Evolutionary conservation across 2,888 invertebrate genomes (phyloP).

Genomic region (Drosophila mimica): DNA sequence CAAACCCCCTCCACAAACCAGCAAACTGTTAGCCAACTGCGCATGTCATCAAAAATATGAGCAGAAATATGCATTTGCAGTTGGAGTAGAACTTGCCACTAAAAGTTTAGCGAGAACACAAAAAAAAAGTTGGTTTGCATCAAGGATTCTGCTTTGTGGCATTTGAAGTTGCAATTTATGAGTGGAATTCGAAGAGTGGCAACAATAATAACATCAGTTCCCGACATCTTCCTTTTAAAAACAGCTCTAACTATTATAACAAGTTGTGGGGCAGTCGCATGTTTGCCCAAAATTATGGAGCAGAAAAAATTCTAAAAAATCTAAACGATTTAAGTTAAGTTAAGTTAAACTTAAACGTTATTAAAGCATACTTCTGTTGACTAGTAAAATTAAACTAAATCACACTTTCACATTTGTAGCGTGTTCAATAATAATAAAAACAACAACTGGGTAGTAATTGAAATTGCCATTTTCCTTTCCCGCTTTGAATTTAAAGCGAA

Average conservation of each 20-base stretch:
- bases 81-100: slow-evolving; percentile 41
- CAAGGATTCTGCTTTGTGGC: slow-evolving; percentile 45
- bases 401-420: background rate
- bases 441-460: background rate
- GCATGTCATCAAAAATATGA: slow-evolving; percentile 73
- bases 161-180: slow-evolving; percentile 59
- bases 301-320: no score
- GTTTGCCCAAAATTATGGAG: background rate
- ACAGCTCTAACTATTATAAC: slow-evolving; percentile 3
- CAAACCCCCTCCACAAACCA: background rate
- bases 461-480: background rate
- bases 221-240: background rate
- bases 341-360: background rate
- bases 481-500: background rate
- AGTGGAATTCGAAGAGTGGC: slow-evolving; percentile 32
- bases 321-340: background rate
- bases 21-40: slow-evolving; percentile 21
- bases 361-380: background rate
- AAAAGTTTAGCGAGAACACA: slow-evolving; percentile 29
- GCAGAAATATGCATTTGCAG: slow-evolving; percentile 54
- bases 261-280: background rate
- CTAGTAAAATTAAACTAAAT: background rate
- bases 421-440: background rate
- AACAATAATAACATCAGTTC: slow-evolving; percentile 3
- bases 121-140: slow-evolving; percentile 11